Percentiles rank a stretch among this genome's conserved stretches.
Conservation (phyloP, 2,113 vertebrate genomes). For the Nannospalax galili region DNA sequence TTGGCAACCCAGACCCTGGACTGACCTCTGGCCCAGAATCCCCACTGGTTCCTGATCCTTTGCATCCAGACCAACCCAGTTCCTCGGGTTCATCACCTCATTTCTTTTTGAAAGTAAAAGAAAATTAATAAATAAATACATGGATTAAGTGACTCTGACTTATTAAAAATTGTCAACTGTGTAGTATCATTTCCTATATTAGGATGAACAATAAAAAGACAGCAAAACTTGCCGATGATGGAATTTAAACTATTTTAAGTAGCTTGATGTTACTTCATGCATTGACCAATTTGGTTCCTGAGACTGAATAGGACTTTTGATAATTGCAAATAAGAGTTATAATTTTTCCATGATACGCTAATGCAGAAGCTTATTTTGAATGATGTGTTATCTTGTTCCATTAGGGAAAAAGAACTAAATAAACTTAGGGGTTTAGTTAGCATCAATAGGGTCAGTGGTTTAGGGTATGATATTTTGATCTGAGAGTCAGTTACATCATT, state of each 20-base stretch:
- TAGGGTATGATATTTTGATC: constrained; percentile 8
- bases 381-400: not conserved
- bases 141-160: not conserved
- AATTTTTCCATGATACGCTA: not conserved
- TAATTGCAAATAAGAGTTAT: not conserved
- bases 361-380: not conserved
- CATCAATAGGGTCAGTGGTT: not conserved
- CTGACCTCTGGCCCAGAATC: no score
- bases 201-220: not conserved
- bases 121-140: constrained; percentile 29
- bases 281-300: not conserved
- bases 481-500: not conserved
- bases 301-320: not conserved
- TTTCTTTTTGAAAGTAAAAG: constrained; percentile 6
- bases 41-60: no score
- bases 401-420: not conserved
- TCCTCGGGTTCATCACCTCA: not conserved
- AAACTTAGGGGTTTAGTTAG: not conserved
- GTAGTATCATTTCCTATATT: not conserved
- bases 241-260: constrained; percentile 4
- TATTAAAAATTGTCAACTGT: not conserved
- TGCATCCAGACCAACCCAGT: no score
- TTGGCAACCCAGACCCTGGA: no score
- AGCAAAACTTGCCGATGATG: not conserved
- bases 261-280: not conserved